Evolutionary conservation across 2,888 invertebrate species (phyloP), one percentile per base, ranked within the genome.

Genomic region (Xanthia icteritia): DNA sequence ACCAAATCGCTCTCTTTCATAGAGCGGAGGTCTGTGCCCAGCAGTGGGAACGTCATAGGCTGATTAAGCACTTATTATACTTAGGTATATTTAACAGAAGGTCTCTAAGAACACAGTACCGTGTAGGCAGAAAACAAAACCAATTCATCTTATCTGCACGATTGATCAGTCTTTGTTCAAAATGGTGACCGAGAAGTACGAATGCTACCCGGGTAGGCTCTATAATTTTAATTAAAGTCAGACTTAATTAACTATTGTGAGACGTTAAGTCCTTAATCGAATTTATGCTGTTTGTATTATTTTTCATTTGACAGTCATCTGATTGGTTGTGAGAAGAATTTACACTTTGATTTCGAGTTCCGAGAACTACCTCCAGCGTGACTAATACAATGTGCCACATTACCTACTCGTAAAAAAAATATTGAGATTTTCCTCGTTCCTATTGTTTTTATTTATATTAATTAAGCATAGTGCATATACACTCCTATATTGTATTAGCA

Each of bases 241-340:
- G 78, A 83, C 85, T 89, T 89, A 87, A 89, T 90, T 88, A 89
- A 89, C 86, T 85, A 89, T 89, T 89, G 89, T 90, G 90, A 84
- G 81, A 84, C 86, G 83, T 84, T 77, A 81, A 85, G 74, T 78
- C 73, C 83, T 81, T 88, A 87, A 88, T 86, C 81, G 79, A 89
- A 89, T 85, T 81, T 83, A 81, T 69, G 81, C 68, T 82, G 69
- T 84, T 86, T 81, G 74, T 81, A 66, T 84, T 83, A 76, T 81
- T 89, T 85, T 85, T 79, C 64, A 77, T 76, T 74, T 72, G 76
- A 76, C 77, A 76, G 63, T 70, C 76, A 83, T 77, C 67, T 54
- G 76, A 82, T 81, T 82, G 82, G 77, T 79, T 82, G 70, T 58
- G 36, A 71, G 74, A 79, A 76, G 66, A 77, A 81, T 73, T 81